Evolutionary conservation across 2,113 vertebrate species (phyloP).

Genomic region (Vimba vimba): DNA sequence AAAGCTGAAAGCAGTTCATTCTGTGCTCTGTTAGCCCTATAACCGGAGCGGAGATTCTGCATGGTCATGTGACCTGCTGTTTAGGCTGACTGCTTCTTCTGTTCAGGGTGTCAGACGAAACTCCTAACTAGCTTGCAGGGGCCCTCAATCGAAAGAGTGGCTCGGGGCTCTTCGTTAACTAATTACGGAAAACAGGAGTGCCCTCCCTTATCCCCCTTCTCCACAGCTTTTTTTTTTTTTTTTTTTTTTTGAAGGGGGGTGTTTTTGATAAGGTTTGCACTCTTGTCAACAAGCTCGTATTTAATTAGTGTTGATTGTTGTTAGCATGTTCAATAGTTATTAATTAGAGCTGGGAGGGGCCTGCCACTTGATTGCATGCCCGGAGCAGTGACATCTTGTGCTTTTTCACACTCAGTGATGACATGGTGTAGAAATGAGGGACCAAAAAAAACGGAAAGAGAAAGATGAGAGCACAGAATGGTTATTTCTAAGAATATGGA

Average conservation of each 20-base stretch:
- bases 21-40: background rate
- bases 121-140: constrained; percentile 35
- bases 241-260: constrained; percentile 53
- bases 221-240: constrained; percentile 61
- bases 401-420: constrained; percentile 77
- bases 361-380: constrained; percentile 76
- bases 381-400: constrained; percentile 75
- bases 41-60: constrained; percentile 40
- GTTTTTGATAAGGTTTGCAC: constrained; percentile 83
- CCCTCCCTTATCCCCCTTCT: constrained; percentile 39
- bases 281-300: constrained; percentile 87
- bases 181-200: constrained; percentile 84
- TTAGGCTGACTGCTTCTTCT: constrained; percentile 53
- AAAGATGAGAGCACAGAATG: background rate
- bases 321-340: constrained; percentile 88
- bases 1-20: constrained; percentile 22
- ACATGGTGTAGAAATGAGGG: constrained; percentile 61
- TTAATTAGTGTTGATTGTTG: constrained; percentile 95
- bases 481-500: background rate
- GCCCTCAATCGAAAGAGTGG: constrained; percentile 70
- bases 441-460: constrained; percentile 36
- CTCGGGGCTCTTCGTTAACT: constrained; percentile 81
- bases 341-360: constrained; percentile 83
- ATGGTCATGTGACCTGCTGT: constrained; percentile 42
- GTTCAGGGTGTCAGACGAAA: constrained; percentile 55